Evolutionary conservation across 2,797 vertebrate genomes (phyloP).

Genomic region (Liasis olivaceus): DNA sequence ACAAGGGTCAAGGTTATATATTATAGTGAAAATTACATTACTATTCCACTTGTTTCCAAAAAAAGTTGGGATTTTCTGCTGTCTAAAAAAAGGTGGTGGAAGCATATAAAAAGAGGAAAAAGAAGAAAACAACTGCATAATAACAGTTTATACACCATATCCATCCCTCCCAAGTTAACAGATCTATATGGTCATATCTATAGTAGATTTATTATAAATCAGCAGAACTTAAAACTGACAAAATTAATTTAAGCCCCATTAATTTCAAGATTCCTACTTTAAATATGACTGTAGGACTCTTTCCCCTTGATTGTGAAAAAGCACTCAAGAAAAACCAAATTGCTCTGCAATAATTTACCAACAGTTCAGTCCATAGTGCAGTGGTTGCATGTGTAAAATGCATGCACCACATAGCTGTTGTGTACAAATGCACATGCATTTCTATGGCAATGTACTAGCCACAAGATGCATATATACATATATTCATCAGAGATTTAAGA

Average conservation of each 20-base stretch:
- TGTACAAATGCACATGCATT: neutral
- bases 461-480: neutral
- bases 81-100: neutral
- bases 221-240: neutral
- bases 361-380: neutral
- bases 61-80: neutral
- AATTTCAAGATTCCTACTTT: neutral
- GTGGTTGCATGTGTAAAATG: neutral
- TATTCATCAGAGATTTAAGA: neutral
- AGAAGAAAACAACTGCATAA: neutral
- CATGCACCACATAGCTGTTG: neutral
- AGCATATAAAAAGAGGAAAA: neutral
- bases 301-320: neutral
- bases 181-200: neutral
- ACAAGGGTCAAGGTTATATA: neutral
- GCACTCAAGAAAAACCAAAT: neutral
- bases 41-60: neutral
- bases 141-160: neutral
- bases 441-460: neutral
- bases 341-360: neutral
- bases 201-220: neutral
- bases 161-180: neutral
- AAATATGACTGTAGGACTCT: neutral
- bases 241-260: neutral
- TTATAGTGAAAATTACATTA: neutral